Base-by-base conservation (phyloP, 2,113 vertebrate genomes). In the Hyperopisus bebe region DNA sequence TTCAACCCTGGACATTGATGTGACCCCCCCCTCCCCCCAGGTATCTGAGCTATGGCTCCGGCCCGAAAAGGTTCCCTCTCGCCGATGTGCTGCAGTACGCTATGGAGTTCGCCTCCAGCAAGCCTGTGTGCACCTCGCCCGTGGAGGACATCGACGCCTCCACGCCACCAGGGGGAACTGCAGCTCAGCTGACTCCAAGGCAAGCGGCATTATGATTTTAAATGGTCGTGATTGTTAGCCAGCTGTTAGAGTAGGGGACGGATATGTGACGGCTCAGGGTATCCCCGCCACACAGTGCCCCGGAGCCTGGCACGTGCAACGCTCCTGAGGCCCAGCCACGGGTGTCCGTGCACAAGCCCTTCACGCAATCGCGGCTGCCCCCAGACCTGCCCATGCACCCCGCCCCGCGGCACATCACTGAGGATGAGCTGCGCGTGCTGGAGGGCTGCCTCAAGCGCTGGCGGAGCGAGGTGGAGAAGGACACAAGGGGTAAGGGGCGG, bases 11-110 rank as follows among this genome's bases (percentile, higher is more conserved):
- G 62, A 70, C 24, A 24, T 84, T 47, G 35, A 44, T 8, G 13
- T 82, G 15, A 82, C 13, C 39, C 77, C 8, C 7, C 15, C 31
- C 55, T 47, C 50, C 10, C 42, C 39, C 77, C 24, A 89, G 89
- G 24, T 89, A 89, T 62, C 95, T 97, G 95, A 99, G 98, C 95
- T 99, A 99, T 91, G 98, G 98, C 91, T 99, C 98, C 0, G 98
- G 98, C 94, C 98, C 98, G 92, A 99, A 99, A 96, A 96, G 98
- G 92, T 99, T 99, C 93, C 98, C 98, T 91, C 95, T 99, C 94
- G 98, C 98, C 91, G 98, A 99, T 95, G 98, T 99, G 94, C 97
- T 99, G 70, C 98, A 99, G 94, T 99, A 99, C 0, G 98, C 98
- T 7, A 95, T 99, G 97, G 98, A 99, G 95, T 99, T 99, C 8